A percentile compares a stretch with the other conserved stretches of the same genome.
Evolutionary conservation across 1,140 invertebrate genomes (phyloP).

Genomic region (Drosophila parabipectinata): DNA sequence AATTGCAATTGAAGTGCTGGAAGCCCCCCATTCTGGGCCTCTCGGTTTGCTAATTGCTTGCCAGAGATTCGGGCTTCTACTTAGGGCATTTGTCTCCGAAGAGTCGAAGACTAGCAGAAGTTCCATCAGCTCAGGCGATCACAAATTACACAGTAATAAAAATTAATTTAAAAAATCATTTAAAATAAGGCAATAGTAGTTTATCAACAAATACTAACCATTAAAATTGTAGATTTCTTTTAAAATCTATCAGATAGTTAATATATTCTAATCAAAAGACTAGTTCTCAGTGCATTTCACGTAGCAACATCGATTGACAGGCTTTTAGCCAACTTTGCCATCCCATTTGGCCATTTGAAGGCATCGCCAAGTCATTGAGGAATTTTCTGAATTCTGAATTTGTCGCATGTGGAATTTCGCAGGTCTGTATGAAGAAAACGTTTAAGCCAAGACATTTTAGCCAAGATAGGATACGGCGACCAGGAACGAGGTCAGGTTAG

Average conservation of each 20-base stretch:
- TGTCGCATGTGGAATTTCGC: conserved; percentile 72
- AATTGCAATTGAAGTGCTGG: conserved; percentile 37
- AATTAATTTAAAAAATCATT: neutral
- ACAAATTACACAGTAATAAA: neutral
- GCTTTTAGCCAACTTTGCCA: conserved; percentile 62
- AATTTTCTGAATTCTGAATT: conserved; percentile 38
- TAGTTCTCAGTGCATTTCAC: conserved; percentile 15
- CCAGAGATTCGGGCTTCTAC: conserved; percentile 52
- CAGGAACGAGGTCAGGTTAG: conserved; percentile 29
- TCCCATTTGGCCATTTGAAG: conserved; percentile 34
- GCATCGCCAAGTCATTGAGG: conserved; percentile 17
- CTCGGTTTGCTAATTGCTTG: conserved; percentile 59
- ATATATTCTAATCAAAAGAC: neutral
- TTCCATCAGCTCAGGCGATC: conserved; percentile 1
- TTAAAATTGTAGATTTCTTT: no score
- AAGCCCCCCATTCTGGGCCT: conserved; percentile 36
- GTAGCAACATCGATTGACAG: conserved; percentile 56
- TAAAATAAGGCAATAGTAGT: neutral
- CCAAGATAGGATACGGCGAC: conserved; percentile 28
- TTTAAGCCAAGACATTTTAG: conserved; percentile 8
- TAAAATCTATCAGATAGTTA: neutral
- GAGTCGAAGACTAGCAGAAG: conserved; percentile 2
- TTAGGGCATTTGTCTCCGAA: conserved; percentile 40
- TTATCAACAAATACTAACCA: no score
- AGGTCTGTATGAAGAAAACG: conserved; percentile 42